A percentile compares a stretch with the other conserved stretches of the same genome.
phyloP scores from a whole-genome alignment of 2,797 vertebrate species.

The Sardinella longiceps region DNA sequence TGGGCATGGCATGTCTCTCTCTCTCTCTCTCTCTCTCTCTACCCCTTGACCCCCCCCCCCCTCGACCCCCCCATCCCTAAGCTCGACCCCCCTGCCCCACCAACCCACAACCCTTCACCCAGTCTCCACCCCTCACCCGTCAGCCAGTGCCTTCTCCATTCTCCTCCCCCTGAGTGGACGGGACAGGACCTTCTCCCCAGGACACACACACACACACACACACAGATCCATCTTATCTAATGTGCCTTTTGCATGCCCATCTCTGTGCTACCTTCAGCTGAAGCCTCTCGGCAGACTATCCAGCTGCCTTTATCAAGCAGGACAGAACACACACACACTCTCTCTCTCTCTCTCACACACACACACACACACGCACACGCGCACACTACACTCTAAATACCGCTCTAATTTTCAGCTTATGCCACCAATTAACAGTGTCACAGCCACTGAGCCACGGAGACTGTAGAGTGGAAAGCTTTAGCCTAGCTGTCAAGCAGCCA shows the following conservation, averaged over 20 bases:
- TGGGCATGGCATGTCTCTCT: slow-evolving; percentile 73
- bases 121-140: background rate
- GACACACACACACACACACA: background rate
- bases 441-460: background rate
- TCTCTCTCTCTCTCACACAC: slow-evolving; percentile 24
- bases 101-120: background rate
- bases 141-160: too few relatives aligned
- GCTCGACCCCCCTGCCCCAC: background rate
- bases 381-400: slow-evolving; percentile 11
- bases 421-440: background rate
- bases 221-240: background rate
- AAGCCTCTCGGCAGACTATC: background rate
- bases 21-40: slow-evolving; percentile 8
- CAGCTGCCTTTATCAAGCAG: background rate
- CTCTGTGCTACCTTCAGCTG: background rate
- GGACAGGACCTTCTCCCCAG: too few relatives aligned
- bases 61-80: too few relatives aligned
- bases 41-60: slow-evolving; percentile 31
- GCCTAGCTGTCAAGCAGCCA: background rate
- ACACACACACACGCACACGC: slow-evolving; percentile 14
- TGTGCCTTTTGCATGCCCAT: background rate
- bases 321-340: background rate
- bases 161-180: background rate
- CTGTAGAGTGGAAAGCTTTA: background rate
- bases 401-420: background rate